These are phyloP conservation scores for Zoanthus gigantus DNA, from an alignment of 92 coral and sea anemone genomes.

Conservation along the genomic window DNA sequence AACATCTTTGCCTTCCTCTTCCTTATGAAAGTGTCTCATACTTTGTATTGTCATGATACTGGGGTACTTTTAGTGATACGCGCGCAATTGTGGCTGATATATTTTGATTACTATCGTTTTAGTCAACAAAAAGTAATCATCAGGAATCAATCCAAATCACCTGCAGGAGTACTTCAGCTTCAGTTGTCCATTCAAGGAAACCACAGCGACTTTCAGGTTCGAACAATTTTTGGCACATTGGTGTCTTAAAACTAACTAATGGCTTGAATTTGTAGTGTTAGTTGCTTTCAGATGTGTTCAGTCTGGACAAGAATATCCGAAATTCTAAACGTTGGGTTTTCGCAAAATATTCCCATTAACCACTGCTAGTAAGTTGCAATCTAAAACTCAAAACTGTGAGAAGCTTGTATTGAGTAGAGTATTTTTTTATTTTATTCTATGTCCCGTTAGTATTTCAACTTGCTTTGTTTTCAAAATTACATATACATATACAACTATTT, in stretches of 20 bases:
- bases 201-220: slow-evolving; percentile 96
- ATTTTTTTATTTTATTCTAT: too few relatives aligned
- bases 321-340: too few relatives aligned
- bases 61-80: too few relatives aligned
- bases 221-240: neutral
- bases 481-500: neutral
- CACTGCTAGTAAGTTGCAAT: too few relatives aligned
- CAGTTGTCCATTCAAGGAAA: slow-evolving; percentile 89
- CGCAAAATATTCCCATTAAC: too few relatives aligned
- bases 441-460: neutral
- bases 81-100: neutral
- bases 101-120: neutral
- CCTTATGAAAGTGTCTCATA: neutral
- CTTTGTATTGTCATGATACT: neutral
- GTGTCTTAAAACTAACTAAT: neutral
- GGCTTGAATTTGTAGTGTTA: too few relatives aligned
- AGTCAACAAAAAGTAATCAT: slow-evolving; percentile 90
- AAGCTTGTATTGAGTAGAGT: too few relatives aligned
- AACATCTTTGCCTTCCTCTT: too few relatives aligned
- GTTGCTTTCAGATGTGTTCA: too few relatives aligned
- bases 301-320: too few relatives aligned
- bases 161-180: slow-evolving; percentile 73
- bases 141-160: slow-evolving; percentile 80
- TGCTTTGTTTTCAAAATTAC: neutral
- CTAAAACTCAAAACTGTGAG: too few relatives aligned